Conservation (phyloP, 2,113 vertebrate genomes). For the Maccullochella peelii region DNA sequence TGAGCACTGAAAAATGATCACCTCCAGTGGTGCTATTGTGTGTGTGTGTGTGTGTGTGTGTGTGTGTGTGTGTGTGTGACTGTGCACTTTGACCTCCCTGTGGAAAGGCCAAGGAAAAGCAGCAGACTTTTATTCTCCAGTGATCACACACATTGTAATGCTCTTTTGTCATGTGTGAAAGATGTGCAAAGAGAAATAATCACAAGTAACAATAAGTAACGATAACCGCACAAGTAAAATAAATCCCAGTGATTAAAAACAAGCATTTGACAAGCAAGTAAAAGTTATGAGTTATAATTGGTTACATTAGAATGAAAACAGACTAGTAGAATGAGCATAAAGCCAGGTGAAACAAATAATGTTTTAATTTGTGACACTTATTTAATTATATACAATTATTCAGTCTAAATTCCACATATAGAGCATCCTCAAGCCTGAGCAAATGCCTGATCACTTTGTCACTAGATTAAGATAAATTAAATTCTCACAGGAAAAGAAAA, state of each 20-base stretch:
- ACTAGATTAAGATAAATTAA: not conserved
- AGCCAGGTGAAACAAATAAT: not conserved
- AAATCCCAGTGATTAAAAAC: not conserved
- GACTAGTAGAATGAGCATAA: not conserved
- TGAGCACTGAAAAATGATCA: slow-evolving; percentile 68
- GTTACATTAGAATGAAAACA: not conserved
- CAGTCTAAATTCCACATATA: not conserved
- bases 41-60: not conserved
- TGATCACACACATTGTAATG: slow-evolving; percentile 21
- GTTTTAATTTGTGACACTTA: not conserved
- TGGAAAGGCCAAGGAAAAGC: slow-evolving; percentile 17
- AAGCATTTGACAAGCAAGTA: not conserved
- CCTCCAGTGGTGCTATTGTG: slow-evolving; percentile 50
- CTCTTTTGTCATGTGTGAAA: not conserved
- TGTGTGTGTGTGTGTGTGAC: slow-evolving; percentile 26
- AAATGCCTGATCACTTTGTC: not conserved
- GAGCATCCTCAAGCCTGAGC: not conserved
- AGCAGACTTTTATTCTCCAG: slow-evolving; percentile 31
- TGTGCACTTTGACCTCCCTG: slow-evolving; percentile 69
- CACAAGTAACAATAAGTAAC: not conserved
- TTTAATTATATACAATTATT: no score
- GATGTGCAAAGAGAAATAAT: not conserved
- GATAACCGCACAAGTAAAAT: not conserved
- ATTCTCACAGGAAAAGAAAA: not conserved
- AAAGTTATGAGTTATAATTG: not conserved